Evolutionary conservation across 1,140 invertebrate species (phyloP), one percentile per base, ranked within the genome.

Genomic region (Drosophila murphyi): DNA sequence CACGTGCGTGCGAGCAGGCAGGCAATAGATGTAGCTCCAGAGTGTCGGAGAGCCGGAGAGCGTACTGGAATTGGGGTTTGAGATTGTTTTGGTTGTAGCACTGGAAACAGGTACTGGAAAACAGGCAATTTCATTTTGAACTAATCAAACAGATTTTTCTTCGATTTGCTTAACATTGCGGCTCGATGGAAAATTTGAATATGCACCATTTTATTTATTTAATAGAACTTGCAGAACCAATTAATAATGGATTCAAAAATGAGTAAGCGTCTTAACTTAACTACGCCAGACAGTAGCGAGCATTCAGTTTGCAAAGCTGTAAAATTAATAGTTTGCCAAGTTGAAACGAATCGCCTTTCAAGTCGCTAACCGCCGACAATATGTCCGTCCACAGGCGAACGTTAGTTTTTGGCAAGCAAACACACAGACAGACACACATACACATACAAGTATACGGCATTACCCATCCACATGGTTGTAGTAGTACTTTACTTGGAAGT

Each of bases 261-360:
- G 7, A 28, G n/a, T 31, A 12, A 60, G 43, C 41, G 12, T 35
- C 43, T 60, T 35, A 28, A 32, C 31, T 28, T 31, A 20, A 20
- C n/a, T n/a, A 52, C 12, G 31, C 31, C 31, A 51, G 50, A 34
- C 51, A 52, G n/a, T n/a, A 52, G 32, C 31, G 5, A 7, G 32
- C 31, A 31, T 29, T 29, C 32, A 32, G 56, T 37, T 47, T 54
- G 61, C 20, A 20, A 1, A 20, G 20, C 72, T 50, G 34, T 57
- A 77, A 75, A 89, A 88, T 90, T 90, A 92, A 92, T 92, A 91
- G 90, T 86, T 92, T 80, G 69, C 61, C 80, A 73, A 83, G 80
- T 72, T 88, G 60, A 92, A 88, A 92, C 85, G 90, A 90, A 92
- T 92, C 87, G 90, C 83, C 90, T 90, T 82, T 92, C 90, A 88